Evolutionary conservation across 2,113 vertebrate species (phyloP).

Genomic region (Xenopus borealis): DNA sequence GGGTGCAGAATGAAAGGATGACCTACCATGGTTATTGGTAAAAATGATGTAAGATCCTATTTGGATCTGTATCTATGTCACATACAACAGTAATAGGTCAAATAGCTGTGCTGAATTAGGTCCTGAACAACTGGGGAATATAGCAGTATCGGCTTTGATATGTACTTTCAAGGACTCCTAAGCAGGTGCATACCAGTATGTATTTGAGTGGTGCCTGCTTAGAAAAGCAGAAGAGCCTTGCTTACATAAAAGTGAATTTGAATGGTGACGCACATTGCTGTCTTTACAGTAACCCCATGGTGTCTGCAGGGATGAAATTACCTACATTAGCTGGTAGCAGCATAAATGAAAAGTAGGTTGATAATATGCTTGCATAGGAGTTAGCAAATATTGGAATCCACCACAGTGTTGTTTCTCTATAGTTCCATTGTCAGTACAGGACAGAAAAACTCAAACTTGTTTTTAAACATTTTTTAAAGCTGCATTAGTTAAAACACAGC

Average conservation of each 20-base stretch:
- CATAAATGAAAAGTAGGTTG: no score
- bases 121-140: slow-evolving; percentile 1
- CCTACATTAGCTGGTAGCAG: no score
- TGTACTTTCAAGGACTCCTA: background rate
- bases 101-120: background rate
- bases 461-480: no score
- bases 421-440: no score
- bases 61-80: slow-evolving; percentile 4
- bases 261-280: background rate
- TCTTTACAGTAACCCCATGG: no score
- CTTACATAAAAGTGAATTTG: slow-evolving; percentile 8
- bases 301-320: no score
- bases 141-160: slow-evolving; percentile 7
- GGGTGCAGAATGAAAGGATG: background rate
- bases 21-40: background rate
- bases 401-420: no score
- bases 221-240: background rate
- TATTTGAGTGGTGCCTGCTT: slow-evolving; percentile 9
- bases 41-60: background rate
- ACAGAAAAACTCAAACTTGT: no score
- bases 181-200: slow-evolving; percentile 16
- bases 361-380: no score
- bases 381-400: no score
- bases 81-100: slow-evolving; percentile 10
- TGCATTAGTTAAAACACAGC: no score